phyloP scores from a whole-genome alignment of 2,797 vertebrate genomes.

The Oryzias sinensis region DNA sequence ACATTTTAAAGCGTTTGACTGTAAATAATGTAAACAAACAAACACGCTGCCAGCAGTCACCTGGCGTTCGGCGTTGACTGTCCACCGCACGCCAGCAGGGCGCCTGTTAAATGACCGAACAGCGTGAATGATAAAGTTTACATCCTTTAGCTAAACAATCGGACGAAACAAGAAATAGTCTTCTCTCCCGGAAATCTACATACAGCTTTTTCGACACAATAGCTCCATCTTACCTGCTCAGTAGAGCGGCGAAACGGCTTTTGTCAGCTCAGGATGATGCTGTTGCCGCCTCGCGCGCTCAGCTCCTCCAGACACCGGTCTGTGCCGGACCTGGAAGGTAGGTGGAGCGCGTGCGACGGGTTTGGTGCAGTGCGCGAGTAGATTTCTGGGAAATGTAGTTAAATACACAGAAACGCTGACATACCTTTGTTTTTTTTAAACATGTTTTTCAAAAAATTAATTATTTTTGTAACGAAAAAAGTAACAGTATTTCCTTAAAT shows the following conservation, averaged over 20 bases:
- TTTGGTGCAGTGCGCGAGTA: slow-evolving; percentile 65
- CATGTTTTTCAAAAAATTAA: too few relatives aligned
- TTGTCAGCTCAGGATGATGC: slow-evolving; percentile 45
- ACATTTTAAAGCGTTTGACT: neutral
- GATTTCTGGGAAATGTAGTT: slow-evolving; percentile 63
- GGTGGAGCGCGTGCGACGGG: slow-evolving; percentile 67
- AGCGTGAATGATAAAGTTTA: slow-evolving; percentile 18
- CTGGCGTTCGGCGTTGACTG: slow-evolving; percentile 11
- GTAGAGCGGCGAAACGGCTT: slow-evolving; percentile 36
- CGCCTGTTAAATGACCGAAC: slow-evolving; percentile 8
- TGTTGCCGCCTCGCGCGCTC: slow-evolving; percentile 51
- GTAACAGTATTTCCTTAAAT: too few relatives aligned
- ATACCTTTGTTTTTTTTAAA: neutral
- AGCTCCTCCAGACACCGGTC: slow-evolving; percentile 12
- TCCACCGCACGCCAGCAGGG: slow-evolving; percentile 11
- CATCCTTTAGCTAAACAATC: neutral
- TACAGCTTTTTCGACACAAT: neutral
- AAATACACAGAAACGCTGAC: too few relatives aligned
- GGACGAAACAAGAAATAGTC: neutral
- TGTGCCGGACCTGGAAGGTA: slow-evolving; percentile 60
- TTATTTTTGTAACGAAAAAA: too few relatives aligned
- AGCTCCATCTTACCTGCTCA: slow-evolving; percentile 70
- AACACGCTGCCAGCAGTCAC: slow-evolving; percentile 15
- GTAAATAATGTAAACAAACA: slow-evolving; percentile 1
- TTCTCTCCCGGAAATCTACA: neutral